These are phyloP conservation scores for Archips crataeganus DNA, from an alignment of 2,888 invertebrate species.

Conservation along the genomic window DNA sequence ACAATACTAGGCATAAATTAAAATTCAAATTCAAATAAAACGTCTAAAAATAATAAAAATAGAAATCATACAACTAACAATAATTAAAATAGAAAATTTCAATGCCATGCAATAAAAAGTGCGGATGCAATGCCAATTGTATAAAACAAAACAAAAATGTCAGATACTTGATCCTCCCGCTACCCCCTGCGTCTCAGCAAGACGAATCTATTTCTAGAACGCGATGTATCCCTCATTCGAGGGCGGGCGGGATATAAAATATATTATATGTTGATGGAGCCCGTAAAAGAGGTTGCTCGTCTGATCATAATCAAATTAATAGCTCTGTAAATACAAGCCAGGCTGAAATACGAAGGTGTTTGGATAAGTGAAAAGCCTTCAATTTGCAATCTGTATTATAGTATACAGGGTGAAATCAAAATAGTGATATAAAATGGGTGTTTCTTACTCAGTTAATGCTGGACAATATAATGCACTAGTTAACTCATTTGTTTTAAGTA, in stretches of 20 bases:
- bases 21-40: no score
- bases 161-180: constrained; percentile 4
- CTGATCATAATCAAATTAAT: constrained; percentile 39
- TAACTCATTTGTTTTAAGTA: no score
- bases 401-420: no score
- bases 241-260: constrained; percentile 27
- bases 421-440: no score
- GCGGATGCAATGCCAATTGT: no score
- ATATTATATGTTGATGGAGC: constrained; percentile 23
- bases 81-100: no score
- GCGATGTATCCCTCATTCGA: constrained; percentile 20
- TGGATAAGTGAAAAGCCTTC: not conserved
- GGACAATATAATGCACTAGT: no score
- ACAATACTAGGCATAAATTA: not conserved
- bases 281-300: constrained; percentile 35
- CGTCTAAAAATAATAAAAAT: no score
- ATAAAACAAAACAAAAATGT: not conserved
- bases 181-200: constrained; percentile 6
- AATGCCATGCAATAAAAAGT: no score
- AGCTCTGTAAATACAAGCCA: constrained; percentile 13
- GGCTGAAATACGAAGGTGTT: not conserved
- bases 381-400: not conserved
- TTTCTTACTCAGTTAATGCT: no score
- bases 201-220: constrained; percentile 37
- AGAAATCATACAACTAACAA: no score